Evolutionary conservation across 2,113 vertebrate genomes (phyloP).

Genomic region (Numida meleagris): DNA sequence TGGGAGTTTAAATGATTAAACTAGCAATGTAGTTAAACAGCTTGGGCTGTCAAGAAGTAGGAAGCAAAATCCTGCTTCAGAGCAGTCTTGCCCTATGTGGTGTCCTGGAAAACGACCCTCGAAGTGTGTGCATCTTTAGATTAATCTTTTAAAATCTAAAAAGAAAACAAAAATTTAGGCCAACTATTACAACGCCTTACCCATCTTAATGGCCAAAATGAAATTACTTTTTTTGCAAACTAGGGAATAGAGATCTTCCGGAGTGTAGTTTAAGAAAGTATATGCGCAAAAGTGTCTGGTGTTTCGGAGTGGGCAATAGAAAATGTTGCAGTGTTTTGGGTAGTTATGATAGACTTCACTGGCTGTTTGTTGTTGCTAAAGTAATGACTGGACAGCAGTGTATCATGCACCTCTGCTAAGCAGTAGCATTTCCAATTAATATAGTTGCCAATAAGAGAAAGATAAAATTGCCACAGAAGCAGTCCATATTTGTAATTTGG

Average conservation of each 20-base stretch:
- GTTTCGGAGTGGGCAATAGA: not conserved
- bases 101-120: not conserved
- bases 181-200: not conserved
- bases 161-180: not conserved
- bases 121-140: not conserved
- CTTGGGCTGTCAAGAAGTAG: not conserved
- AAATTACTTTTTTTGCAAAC: not conserved
- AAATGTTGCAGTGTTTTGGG: not conserved
- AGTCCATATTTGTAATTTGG: not conserved
- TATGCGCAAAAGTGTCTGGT: not conserved
- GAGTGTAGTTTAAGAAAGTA: not conserved
- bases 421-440: accelerated
- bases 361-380: not conserved
- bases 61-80: not conserved
- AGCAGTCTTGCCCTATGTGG: not conserved
- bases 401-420: not conserved
- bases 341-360: not conserved
- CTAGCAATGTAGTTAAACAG: not conserved
- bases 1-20: not conserved
- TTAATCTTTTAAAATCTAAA: not conserved
- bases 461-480: not conserved
- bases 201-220: not conserved
- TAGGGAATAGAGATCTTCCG: not conserved
- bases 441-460: not conserved
- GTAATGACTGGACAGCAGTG: not conserved